Base-by-base conservation (phyloP, 2,113 vertebrate genomes). In the Limanda limanda region DNA sequence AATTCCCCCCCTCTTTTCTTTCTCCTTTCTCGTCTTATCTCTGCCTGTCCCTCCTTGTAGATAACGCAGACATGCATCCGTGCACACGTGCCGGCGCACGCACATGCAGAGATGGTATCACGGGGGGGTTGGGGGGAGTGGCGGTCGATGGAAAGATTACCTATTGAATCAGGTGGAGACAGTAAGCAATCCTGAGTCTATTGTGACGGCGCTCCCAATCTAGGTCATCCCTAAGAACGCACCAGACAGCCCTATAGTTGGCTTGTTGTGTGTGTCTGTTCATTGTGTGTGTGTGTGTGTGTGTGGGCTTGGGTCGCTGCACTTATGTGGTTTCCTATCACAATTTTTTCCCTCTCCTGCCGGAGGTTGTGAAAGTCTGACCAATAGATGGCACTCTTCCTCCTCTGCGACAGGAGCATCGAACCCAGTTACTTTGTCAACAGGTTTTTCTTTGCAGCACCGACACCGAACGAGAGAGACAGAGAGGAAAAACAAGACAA, bases 341-440 rank as follows among this genome's bases (percentile, higher is more conserved):
- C 17, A 15, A 24, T 56, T 24, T 35, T 35, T 40, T 21, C n/a
- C 13, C 35, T 42, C 8, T n/a, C 18, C 25, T 8, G 65, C 18
- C 11, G 3, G 42, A 31, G 64, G 31, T 4, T 54, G 71, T n/a
- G 55, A 11, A 40, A 56, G 23, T 23, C 10, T 42, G 68, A 83
- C 89, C 92, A 81, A 89, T 81, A 94, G 92, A 74, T 85, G 92
- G 89, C 92, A 90, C 88, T 91, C 61, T 90, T 88, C 71, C 83
- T 87, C 87, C 82, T 89, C 14, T 14, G 76, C 15, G 58, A 60
- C 71, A 25, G 6, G 24, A 69, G 55, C 61, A 55, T 77, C 56
- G 66, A 78, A 75, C 66, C 71, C 73, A 47, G 27, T 12, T 0
- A 35, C 68, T 83, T 83, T 69, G 60, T 82, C 92, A 92, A 92